These are phyloP conservation scores for Todiramphus chloris DNA, from an alignment of 2,113 vertebrate species.

Conservation along the genomic window DNA sequence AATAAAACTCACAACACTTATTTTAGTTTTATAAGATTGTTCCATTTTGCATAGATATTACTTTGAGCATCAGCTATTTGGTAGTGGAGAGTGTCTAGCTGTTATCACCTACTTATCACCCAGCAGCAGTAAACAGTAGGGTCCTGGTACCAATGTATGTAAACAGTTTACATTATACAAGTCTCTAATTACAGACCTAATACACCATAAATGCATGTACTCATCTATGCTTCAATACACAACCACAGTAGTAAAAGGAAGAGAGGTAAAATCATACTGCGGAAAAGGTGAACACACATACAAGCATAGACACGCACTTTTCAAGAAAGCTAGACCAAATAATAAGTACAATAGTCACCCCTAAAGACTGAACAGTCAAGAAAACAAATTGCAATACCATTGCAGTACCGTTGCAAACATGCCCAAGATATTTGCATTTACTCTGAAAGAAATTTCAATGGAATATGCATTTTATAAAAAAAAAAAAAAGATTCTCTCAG, in stretches of 20 bases:
- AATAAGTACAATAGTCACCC: not conserved
- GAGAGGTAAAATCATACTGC: not conserved
- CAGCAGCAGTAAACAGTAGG: not conserved
- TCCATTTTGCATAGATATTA: not conserved
- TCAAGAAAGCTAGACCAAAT: not conserved
- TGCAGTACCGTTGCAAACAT: not conserved
- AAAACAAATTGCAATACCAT: not conserved
- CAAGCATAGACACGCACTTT: not conserved
- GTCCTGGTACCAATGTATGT: not conserved
- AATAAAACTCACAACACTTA: no score
- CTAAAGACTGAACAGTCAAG: not conserved
- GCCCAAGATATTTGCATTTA: not conserved
- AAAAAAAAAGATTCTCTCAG: not conserved
- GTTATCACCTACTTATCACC: not conserved
- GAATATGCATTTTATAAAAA: not conserved
- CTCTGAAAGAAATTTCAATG: not conserved
- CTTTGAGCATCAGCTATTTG: not conserved
- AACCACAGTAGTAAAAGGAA: not conserved
- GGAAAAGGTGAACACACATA: not conserved
- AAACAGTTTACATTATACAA: not conserved
- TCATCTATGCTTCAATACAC: not conserved
- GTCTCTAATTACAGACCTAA: not conserved
- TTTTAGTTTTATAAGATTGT: not conserved
- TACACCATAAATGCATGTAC: not conserved
- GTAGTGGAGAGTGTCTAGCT: not conserved